A percentile compares a stretch with the other conserved stretches of the same genome.
Evolutionary conservation across 2,797 vertebrate genomes (phyloP).

Genomic region (Etheostoma nigrum): DNA sequence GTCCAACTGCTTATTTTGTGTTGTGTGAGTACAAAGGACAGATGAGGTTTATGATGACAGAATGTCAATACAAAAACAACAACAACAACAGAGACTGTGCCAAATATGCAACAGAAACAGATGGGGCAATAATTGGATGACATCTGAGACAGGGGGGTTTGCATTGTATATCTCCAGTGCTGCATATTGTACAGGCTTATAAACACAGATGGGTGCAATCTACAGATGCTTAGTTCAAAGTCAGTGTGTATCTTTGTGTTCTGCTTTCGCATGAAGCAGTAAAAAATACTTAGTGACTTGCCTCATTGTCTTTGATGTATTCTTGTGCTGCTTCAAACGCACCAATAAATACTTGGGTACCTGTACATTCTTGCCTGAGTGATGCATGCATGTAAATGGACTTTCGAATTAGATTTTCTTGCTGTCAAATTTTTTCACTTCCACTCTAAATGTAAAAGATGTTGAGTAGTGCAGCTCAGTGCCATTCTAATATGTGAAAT

Average conservation of each 20-base stretch:
- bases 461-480: background rate
- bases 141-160: conserved; percentile 62
- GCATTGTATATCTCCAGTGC: conserved; percentile 70
- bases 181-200: conserved; percentile 80
- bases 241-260: conserved; percentile 82
- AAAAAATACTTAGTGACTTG: conserved; percentile 79
- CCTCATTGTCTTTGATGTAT: conserved; percentile 84
- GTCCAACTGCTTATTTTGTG: conserved; percentile 76
- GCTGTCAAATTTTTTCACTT: conserved; percentile 4
- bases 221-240: conserved; percentile 79
- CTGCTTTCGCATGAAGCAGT: conserved; percentile 87
- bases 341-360: conserved; percentile 82
- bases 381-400: conserved; percentile 17
- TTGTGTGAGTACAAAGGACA: conserved; percentile 70
- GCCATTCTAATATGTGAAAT: background rate
- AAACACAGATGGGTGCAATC: conserved; percentile 76
- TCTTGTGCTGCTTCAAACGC: conserved; percentile 81
- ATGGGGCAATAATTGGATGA: conserved; percentile 80
- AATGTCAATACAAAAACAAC: conserved; percentile 65
- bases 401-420: background rate
- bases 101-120: conserved; percentile 84
- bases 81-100: conserved; percentile 68
- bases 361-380: conserved; percentile 55
- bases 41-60: conserved; percentile 67
- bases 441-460: background rate